phyloP scores from a whole-genome alignment of 2,113 vertebrate genomes.

The Oceanodroma tethys region DNA sequence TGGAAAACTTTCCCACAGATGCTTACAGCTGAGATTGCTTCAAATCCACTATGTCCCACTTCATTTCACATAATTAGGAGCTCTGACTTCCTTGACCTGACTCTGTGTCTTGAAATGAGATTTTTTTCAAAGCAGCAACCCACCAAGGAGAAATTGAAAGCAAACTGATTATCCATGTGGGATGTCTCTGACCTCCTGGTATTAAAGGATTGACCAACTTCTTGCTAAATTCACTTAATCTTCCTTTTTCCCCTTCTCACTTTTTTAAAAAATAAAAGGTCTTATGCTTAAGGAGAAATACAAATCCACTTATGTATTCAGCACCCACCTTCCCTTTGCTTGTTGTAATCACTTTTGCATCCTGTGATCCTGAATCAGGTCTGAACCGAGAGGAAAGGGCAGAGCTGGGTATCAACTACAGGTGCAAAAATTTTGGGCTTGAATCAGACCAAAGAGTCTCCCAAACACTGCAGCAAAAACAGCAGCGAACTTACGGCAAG shows the following conservation, averaged over 20 bases:
- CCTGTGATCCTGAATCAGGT: not conserved
- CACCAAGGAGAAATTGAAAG: not conserved
- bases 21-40: not conserved
- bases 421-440: not conserved
- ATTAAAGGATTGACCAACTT: not conserved
- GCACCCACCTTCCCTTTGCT: not conserved
- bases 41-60: not conserved
- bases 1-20: not conserved
- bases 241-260: rapidly evolving
- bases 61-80: not conserved
- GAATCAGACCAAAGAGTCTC: not conserved
- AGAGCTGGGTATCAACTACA: not conserved
- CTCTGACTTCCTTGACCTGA: not conserved
- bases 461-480: not conserved
- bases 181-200: not conserved
- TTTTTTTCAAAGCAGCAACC: not conserved
- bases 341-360: not conserved
- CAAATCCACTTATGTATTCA: not conserved
- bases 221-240: conserved; percentile 1
- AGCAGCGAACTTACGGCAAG: not conserved
- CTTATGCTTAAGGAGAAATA: not conserved
- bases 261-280: not conserved
- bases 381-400: not conserved
- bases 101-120: conserved; percentile 5
- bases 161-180: not conserved